Evolutionary conservation across 2,888 invertebrate species (phyloP).

Genomic region (Diadegma fenestrale): DNA sequence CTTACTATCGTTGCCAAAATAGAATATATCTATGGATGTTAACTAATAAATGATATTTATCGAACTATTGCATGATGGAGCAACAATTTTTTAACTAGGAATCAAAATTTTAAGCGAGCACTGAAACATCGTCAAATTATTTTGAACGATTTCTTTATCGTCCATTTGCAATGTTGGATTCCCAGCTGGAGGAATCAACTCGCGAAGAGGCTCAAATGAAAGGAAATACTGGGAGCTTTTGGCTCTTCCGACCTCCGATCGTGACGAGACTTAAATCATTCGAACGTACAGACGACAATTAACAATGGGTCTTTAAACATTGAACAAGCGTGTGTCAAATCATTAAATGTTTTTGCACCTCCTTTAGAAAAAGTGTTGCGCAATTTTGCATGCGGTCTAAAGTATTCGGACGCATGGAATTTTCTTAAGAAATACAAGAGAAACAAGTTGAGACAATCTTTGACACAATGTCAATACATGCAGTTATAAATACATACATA

Average conservation of each 20-base stretch:
- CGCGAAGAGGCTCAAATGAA: conserved; percentile 8
- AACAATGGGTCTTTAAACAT: conserved; percentile 19
- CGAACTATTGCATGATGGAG: conserved; percentile 2
- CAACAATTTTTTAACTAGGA: conserved; percentile 5
- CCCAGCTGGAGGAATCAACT: conserved; percentile 6
- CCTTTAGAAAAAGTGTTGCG: conserved; percentile 16
- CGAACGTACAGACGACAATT: conserved; percentile 27
- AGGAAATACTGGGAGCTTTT: conserved; percentile 16
- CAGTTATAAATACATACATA: conserved; percentile 40
- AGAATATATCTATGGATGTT: background rate
- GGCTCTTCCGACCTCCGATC: background rate
- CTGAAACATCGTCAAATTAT: background rate
- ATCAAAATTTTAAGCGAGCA: background rate
- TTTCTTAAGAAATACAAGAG: conserved; percentile 30
- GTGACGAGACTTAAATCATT: conserved; percentile 21
- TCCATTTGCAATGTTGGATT: background rate
- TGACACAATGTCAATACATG: conserved; percentile 71
- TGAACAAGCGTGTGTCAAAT: conserved; percentile 53
- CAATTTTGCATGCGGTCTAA: conserved; percentile 35
- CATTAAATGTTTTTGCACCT: conserved; percentile 45
- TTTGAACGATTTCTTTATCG: conserved; percentile 10
- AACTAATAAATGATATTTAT: background rate
- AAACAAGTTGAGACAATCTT: conserved; percentile 69
- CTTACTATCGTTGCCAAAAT: conserved; percentile 1
- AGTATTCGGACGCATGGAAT: conserved; percentile 29